phyloP scores from a whole-genome alignment of 2,113 vertebrate species.

The Dicerorhinus sumatrensis region DNA sequence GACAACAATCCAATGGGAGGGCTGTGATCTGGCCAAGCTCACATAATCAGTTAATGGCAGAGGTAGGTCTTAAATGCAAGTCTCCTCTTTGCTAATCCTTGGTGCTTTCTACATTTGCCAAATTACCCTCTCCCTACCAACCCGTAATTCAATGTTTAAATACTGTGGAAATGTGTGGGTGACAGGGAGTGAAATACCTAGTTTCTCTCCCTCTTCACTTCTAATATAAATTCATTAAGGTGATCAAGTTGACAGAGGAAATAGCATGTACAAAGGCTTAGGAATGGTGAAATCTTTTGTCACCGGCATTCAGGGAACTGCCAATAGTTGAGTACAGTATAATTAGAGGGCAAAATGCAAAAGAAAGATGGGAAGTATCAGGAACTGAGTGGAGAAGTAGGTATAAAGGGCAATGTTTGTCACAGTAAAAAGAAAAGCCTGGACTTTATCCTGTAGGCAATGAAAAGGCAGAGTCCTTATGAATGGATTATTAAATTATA shows the following conservation, averaged over 20 bases:
- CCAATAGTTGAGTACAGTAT: background rate
- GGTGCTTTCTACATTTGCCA: background rate
- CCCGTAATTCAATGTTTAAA: conserved; percentile 8
- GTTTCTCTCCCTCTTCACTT: background rate
- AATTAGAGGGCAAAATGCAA: background rate
- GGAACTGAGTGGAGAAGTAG: background rate
- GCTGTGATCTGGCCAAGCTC: background rate
- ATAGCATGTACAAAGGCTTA: background rate
- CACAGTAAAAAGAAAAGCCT: background rate
- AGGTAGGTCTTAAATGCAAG: background rate
- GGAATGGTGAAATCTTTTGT: background rate
- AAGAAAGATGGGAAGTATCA: background rate
- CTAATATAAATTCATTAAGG: background rate
- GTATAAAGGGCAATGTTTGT: background rate
- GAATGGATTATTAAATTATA: background rate
- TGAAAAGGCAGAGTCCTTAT: conserved; percentile 10
- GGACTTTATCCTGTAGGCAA: background rate
- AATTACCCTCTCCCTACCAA: background rate
- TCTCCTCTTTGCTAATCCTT: background rate
- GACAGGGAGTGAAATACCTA: background rate
- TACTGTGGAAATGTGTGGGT: background rate
- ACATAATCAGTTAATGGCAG: background rate
- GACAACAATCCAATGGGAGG: background rate
- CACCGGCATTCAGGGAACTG: background rate
- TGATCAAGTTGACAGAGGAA: conserved; percentile 40